Percentiles rank a stretch among this genome's conserved stretches.
Conservation (phyloP, 2,113 vertebrate genomes). For the Noctilio leporinus region DNA sequence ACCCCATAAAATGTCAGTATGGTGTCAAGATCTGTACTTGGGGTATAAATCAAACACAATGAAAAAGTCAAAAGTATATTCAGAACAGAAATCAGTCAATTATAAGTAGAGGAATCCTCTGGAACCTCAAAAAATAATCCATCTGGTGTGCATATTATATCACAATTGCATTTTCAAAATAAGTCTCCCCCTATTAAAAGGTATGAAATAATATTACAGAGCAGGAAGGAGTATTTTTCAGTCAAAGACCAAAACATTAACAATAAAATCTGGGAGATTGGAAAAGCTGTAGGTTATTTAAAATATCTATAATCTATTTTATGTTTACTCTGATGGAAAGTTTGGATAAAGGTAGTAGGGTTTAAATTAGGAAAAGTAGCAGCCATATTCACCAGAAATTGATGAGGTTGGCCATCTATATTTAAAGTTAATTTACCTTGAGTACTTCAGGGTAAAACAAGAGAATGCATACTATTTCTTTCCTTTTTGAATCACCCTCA, state of each 20-base stretch:
- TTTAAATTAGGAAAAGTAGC: not conserved
- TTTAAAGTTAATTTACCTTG: not conserved
- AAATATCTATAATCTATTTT: not conserved
- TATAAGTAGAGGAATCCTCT: not conserved
- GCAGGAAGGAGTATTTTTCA: not conserved
- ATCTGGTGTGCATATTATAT: not conserved
- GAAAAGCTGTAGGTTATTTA: not conserved
- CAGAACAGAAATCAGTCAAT: not conserved
- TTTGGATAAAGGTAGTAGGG: not conserved
- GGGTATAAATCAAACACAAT: not conserved
- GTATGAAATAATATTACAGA: not conserved
- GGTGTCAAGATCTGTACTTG: not conserved
- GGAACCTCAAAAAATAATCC: not conserved
- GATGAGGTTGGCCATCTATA: not conserved
- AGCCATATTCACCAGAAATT: not conserved
- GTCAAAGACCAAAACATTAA: not conserved
- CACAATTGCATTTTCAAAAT: not conserved
- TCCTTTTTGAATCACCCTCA: not conserved
- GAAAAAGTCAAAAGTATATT: not conserved
- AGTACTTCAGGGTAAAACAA: not conserved
- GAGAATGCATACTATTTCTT: not conserved
- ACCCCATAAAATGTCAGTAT: not conserved
- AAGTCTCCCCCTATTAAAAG: not conserved
- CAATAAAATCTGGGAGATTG: not conserved
- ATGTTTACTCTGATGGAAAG: not conserved